Conservation (phyloP, 2,797 vertebrate species). For the Periparus ater region DNA sequence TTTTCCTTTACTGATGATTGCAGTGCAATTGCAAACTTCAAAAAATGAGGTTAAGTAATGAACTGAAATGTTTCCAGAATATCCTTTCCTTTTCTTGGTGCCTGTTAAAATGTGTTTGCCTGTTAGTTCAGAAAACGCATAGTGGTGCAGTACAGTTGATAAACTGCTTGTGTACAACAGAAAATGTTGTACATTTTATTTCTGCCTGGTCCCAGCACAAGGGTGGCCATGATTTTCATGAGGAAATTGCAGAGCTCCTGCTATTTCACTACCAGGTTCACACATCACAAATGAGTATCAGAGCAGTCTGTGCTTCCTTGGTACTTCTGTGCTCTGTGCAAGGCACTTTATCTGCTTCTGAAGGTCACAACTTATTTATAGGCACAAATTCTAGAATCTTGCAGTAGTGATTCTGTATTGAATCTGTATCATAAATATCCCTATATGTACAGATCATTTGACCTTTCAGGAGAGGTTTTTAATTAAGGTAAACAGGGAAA, state of each 20-base stretch:
- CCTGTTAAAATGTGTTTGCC: neutral
- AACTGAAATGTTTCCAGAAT: neutral
- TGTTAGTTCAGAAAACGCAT: neutral
- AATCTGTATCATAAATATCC: neutral
- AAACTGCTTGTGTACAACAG: neutral
- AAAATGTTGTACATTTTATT: neutral
- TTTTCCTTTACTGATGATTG: neutral
- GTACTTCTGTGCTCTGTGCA: neutral
- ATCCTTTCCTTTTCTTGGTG: neutral
- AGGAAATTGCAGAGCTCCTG: neutral
- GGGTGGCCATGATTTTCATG: neutral
- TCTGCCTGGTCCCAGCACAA: neutral
- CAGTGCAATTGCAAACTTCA: neutral
- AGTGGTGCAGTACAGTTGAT: neutral
- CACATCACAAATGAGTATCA: neutral
- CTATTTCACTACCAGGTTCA: neutral
- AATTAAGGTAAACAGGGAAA: neutral
- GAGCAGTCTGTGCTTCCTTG: neutral
- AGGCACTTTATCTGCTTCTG: neutral
- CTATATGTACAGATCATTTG: neutral
- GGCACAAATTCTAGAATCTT: neutral
- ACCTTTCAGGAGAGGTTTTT: neutral
- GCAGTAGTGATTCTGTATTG: neutral
- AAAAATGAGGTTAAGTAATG: neutral
- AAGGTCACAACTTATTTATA: neutral